phyloP scores from a whole-genome alignment of 2,888 invertebrate genomes.

The Stenolophus ochropezus region DNA sequence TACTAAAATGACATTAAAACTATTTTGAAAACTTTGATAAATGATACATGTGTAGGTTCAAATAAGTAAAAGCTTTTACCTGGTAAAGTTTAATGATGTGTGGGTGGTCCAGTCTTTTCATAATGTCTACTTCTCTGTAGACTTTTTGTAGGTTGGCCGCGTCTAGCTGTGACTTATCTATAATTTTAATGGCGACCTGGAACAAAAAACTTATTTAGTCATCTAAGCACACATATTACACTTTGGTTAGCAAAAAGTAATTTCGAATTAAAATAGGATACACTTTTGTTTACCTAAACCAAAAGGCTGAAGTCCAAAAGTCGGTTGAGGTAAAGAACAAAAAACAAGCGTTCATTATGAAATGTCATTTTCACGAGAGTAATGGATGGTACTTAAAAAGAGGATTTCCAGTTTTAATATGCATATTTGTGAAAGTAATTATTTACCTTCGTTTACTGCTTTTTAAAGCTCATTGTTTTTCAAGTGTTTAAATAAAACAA shows the following conservation, averaged over 20 bases:
- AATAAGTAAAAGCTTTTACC: conserved; percentile 74
- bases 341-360: background rate
- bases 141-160: conserved; percentile 95
- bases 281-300: background rate
- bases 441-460: background rate
- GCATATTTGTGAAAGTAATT: background rate
- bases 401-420: conserved; percentile 4
- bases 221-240: background rate
- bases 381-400: background rate
- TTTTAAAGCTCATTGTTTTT: no score
- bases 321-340: background rate
- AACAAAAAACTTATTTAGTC: conserved; percentile 70
- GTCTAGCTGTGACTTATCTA: conserved; percentile 94
- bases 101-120: conserved; percentile 97
- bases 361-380: background rate
- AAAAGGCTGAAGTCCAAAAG: conserved; percentile 11
- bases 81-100: conserved; percentile 98
- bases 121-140: conserved; percentile 97
- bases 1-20: no score
- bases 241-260: background rate
- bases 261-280: background rate
- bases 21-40: no score
- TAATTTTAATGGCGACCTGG: conserved; percentile 97
- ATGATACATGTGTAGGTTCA: background rate
- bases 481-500: no score